These are phyloP conservation scores for Dysidea cf. avara DNA, from an alignment of 37 sponge, comb jelly and placozoan genomes.

Conservation along the genomic window DNA sequence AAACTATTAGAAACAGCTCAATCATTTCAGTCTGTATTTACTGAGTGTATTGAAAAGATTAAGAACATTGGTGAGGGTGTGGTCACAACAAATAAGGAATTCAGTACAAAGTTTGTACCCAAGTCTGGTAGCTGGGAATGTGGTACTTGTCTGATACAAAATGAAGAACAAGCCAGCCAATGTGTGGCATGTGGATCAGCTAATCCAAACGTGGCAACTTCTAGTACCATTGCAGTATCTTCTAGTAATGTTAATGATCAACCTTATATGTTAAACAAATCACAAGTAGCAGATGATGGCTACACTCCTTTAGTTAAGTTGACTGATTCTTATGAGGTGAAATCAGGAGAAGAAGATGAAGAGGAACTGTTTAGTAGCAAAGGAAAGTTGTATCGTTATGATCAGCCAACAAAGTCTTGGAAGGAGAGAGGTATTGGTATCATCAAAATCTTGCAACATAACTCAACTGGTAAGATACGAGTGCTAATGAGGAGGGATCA, in stretches of 20 bases:
- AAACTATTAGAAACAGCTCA: constrained; percentile 63
- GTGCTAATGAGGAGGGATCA: constrained; percentile 91
- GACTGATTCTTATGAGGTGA: constrained; percentile 48
- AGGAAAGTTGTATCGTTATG: constrained; percentile 89
- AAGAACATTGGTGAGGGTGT: neutral
- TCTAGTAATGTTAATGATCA: neutral
- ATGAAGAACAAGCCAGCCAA: neutral
- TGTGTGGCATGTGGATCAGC: constrained; percentile 12
- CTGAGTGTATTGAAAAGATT: constrained; percentile 15
- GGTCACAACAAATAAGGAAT: neutral
- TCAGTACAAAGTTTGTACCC: neutral
- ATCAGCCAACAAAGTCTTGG: constrained; percentile 57
- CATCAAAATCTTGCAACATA: constrained; percentile 77
- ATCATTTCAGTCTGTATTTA: constrained; percentile 69
- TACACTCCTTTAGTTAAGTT: constrained; percentile 81
- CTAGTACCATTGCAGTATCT: too few species aligned
- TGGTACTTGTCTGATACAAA: neutral
- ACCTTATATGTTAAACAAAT: neutral
- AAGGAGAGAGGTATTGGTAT: constrained; percentile 90
- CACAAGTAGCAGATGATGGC: constrained; percentile 45
- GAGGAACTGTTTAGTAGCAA: constrained; percentile 68
- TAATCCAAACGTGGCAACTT: constrained; percentile 10
- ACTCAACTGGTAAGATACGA: constrained; percentile 52
- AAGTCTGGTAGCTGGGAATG: constrained; percentile 1
- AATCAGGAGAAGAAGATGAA: constrained; percentile 86